These are phyloP conservation scores for Lepidotrigona ventralis DNA, from an alignment of 1,140 invertebrate species.

Conservation along the genomic window DNA sequence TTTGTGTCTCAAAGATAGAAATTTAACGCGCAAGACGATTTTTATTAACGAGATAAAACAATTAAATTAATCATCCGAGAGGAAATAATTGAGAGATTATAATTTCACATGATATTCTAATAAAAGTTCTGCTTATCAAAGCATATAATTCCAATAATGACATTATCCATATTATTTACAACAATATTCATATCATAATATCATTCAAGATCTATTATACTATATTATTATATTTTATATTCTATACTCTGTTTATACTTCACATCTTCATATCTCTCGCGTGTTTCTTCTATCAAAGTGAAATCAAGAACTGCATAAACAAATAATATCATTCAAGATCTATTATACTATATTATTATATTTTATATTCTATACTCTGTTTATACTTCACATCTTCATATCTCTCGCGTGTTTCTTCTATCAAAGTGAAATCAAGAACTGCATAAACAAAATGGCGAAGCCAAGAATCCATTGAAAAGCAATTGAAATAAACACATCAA, in stretches of 20 bases:
- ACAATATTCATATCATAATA: too few relatives aligned
- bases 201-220: too few relatives aligned
- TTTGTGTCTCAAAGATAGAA: not conserved
- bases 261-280: not conserved
- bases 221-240: too few relatives aligned
- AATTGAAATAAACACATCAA: conserved; percentile 40
- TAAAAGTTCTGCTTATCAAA: not conserved
- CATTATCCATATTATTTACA: too few relatives aligned
- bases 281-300: too few relatives aligned
- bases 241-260: not conserved
- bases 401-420: not conserved
- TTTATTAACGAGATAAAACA: not conserved
- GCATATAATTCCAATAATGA: not conserved
- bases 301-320: too few relatives aligned
- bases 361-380: too few relatives aligned
- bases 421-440: too few relatives aligned
- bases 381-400: not conserved
- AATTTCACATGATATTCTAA: not conserved
- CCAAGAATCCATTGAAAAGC: conserved; percentile 2
- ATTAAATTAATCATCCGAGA: not conserved
- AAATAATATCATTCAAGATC: too few relatives aligned
- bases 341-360: too few relatives aligned
- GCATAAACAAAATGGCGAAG: not conserved
- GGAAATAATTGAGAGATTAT: not conserved
- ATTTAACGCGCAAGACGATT: not conserved